phyloP scores from a whole-genome alignment of 1,140 invertebrate species.

The Maniola jurtina region DNA sequence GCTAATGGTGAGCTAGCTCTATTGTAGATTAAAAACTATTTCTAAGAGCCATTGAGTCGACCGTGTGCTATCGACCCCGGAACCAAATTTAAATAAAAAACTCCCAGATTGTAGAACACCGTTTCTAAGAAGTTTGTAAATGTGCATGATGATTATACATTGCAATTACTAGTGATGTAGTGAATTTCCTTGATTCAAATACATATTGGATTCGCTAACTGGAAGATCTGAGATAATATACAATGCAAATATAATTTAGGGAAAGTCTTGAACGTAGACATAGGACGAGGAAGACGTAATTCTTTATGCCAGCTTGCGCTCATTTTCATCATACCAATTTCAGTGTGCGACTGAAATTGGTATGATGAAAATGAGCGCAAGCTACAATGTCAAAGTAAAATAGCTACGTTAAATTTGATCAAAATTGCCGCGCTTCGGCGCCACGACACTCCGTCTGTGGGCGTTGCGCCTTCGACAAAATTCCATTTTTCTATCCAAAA shows the following conservation, averaged over 20 bases:
- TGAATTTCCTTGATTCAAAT: background rate
- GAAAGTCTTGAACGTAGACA: background rate
- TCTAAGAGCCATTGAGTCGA: constrained; percentile 1
- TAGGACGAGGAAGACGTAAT: background rate
- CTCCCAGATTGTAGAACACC: constrained; percentile 5
- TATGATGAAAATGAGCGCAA: too few relatives aligned
- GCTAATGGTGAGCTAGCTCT: too few relatives aligned
- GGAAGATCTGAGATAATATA: background rate
- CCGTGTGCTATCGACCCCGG: constrained; percentile 23
- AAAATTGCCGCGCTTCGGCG: too few relatives aligned
- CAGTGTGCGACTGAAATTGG: too few relatives aligned
- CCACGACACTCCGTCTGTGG: too few relatives aligned
- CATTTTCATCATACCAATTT: too few relatives aligned
- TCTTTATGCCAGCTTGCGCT: too few relatives aligned
- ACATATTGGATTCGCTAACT: background rate
- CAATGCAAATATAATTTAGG: background rate
- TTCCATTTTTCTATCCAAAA: too few relatives aligned
- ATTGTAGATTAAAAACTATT: constrained; percentile 7
- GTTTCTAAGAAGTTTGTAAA: constrained; percentile 22
- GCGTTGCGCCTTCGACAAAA: too few relatives aligned
- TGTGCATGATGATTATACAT: constrained; percentile 15
- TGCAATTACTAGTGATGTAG: constrained; percentile 4
- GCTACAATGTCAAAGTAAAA: too few relatives aligned
- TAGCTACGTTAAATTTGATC: too few relatives aligned
- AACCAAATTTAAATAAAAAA: constrained; percentile 24